Base-by-base conservation (phyloP, 2,113 vertebrate species). In the Tachysurus fulvidraco region DNA sequence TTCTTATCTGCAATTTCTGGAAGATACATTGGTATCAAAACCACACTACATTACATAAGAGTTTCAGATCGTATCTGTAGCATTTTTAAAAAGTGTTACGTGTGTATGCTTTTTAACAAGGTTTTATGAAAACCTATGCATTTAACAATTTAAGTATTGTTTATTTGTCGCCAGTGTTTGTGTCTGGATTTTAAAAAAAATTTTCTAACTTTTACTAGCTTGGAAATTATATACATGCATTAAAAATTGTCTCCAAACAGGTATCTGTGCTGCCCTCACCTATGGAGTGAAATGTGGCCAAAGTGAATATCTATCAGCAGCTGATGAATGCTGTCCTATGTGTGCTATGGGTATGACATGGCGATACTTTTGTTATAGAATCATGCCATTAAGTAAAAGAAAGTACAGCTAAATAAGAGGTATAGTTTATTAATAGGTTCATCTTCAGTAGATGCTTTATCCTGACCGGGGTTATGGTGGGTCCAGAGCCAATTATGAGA, bases 311-410 rank as follows among this genome's bases (percentile, higher is more conserved):
- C 16, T 23, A 21, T 89, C 89, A 23, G 5, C 23, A 50, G 7
- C 2, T 7, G 81, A 21, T 13, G 86, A 88, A 41, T 89, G 89
- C 36, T 89, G 89, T 67, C 86, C 89, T 0, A 81, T 89, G 89
- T 89, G 89, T 57, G 19, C 13, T 28, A 46, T 41, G 21, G 89
- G 89, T 89, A 89, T 9, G 84, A 1, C 10, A 67, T 67, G 5
- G 14, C 16, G 5, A 30, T 41, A 36, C 28, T 23, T 30, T 54
- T 19, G 0, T 74, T 13, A 76, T 16, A 74, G 0, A 30, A 64
- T 52, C 10, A 16, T 12, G 16, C 60, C 2, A 74, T 46, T 25
- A 12, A 41, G 9, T 71, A 44, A 8, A 17, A 30, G 17, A 69
- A 21, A 28, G 46, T 23, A 44, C 21, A 64, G 25, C 25, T 52